These are phyloP conservation scores for Bufo bufo DNA, from an alignment of 2,113 vertebrate genomes.

Conservation along the genomic window DNA sequence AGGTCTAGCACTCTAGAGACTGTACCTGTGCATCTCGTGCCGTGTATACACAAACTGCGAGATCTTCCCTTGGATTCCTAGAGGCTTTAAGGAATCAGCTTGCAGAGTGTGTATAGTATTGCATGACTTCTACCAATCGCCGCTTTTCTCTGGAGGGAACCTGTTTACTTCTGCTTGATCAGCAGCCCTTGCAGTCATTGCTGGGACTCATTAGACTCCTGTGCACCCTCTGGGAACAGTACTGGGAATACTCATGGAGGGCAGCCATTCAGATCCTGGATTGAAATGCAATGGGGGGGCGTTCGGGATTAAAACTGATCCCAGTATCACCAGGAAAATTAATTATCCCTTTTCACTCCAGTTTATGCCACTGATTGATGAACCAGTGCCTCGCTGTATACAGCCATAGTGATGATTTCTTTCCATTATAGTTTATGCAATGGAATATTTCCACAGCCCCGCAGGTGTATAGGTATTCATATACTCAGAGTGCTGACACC, in stretches of 20 bases:
- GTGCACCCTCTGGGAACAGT: constrained; percentile 39
- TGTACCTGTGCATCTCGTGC: not conserved
- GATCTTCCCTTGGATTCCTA: constrained; percentile 31
- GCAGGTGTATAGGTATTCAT: not conserved
- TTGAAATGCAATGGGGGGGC: constrained; percentile 26
- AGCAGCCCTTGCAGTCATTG: constrained; percentile 57
- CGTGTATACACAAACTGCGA: not conserved
- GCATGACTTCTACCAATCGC: constrained; percentile 53
- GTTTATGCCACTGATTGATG: not conserved
- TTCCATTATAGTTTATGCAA: not conserved
- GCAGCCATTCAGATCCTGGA: constrained; percentile 41
- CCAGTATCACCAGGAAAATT: constrained; percentile 36
- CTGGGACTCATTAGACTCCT: constrained; percentile 55
- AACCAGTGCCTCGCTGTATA: not conserved
- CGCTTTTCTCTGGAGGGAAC: constrained; percentile 53
- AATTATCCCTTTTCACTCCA: constrained; percentile 14
- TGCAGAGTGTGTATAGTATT: constrained; percentile 47
- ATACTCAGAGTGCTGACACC: not conserved
- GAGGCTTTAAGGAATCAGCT: constrained; percentile 48
- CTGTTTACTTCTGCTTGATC: constrained; percentile 58
- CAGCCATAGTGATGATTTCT: not conserved
- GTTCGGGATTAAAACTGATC: not conserved
- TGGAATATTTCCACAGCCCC: not conserved
- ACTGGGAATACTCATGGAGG: constrained; percentile 43
- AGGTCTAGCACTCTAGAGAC: not conserved